Evolutionary conservation across 2,113 vertebrate genomes (phyloP).

Genomic region (Lophius piscatorius): DNA sequence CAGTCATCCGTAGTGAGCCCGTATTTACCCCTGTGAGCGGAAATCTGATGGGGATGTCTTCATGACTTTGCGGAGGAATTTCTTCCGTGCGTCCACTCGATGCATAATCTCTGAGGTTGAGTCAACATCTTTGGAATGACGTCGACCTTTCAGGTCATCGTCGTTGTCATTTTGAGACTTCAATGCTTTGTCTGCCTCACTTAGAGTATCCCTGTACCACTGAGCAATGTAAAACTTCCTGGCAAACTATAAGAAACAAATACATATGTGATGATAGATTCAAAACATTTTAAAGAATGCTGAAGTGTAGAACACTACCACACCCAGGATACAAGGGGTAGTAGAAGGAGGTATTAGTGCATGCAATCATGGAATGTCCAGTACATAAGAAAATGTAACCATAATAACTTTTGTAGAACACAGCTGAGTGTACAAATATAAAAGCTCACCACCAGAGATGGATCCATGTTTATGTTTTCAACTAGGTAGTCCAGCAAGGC

Average conservation of each 20-base stretch:
- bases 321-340: neutral
- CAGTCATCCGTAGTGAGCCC: neutral
- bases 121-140: slow-evolving; percentile 86
- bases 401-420: neutral
- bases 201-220: slow-evolving; percentile 94
- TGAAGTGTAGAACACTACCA: no score
- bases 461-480: slow-evolving; percentile 88
- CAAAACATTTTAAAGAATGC: neutral
- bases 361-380: neutral
- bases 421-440: neutral
- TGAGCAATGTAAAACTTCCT: slow-evolving; percentile 97
- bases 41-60: slow-evolving; percentile 86
- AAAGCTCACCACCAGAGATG: slow-evolving; percentile 88
- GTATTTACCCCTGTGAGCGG: slow-evolving; percentile 85
- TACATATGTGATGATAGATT: neutral
- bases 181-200: slow-evolving; percentile 95
- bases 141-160: slow-evolving; percentile 86
- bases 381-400: neutral
- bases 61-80: slow-evolving; percentile 92
- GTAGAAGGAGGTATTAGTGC: neutral
- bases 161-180: slow-evolving; percentile 89
- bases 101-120: slow-evolving; percentile 91
- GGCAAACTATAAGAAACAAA: slow-evolving; percentile 85
- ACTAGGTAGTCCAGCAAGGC: slow-evolving; percentile 91
- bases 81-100: slow-evolving; percentile 89